Evolutionary conservation across 2,888 invertebrate species (phyloP).

Genomic region (Druceiella hillmani): DNA sequence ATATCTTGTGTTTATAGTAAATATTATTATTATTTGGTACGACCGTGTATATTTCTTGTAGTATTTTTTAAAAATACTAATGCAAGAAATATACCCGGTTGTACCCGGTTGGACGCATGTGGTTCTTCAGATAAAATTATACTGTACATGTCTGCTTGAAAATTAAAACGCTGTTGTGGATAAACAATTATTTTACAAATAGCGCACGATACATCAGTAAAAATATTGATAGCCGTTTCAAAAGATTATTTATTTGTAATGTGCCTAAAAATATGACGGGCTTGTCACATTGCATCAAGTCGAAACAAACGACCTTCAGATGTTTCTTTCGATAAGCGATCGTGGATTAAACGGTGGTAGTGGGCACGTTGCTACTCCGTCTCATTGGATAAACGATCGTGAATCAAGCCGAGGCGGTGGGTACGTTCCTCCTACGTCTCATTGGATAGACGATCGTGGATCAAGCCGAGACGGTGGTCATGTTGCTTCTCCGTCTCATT

Average conservation of each 20-base stretch:
- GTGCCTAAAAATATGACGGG: constrained; percentile 12
- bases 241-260: constrained; percentile 11
- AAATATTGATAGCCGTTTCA: constrained; percentile 11
- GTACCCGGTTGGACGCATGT: too few relatives aligned
- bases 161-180: constrained; percentile 15
- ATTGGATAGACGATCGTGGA: constrained; percentile 2
- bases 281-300: constrained; percentile 10
- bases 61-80: too few relatives aligned
- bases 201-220: constrained; percentile 12
- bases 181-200: constrained; percentile 12
- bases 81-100: too few relatives aligned
- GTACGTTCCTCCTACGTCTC: constrained; percentile 6
- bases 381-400: constrained; percentile 7
- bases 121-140: constrained; percentile 15
- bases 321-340: constrained; percentile 9
- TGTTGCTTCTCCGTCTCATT: constrained; percentile 3
- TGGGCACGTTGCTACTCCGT: constrained; percentile 7
- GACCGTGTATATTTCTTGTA: too few relatives aligned
- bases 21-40: too few relatives aligned
- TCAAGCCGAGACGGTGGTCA: constrained; percentile 1
- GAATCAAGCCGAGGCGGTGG: constrained; percentile 4
- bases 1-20: too few relatives aligned
- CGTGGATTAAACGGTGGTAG: constrained; percentile 6
- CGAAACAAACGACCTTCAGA: constrained; percentile 5
- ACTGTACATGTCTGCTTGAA: constrained; percentile 1